Percentiles rank a stretch among this genome's conserved stretches.
These are phyloP conservation scores for Odocoileus hemionus DNA, from an alignment of 2,113 vertebrate species.

Conservation along the genomic window DNA sequence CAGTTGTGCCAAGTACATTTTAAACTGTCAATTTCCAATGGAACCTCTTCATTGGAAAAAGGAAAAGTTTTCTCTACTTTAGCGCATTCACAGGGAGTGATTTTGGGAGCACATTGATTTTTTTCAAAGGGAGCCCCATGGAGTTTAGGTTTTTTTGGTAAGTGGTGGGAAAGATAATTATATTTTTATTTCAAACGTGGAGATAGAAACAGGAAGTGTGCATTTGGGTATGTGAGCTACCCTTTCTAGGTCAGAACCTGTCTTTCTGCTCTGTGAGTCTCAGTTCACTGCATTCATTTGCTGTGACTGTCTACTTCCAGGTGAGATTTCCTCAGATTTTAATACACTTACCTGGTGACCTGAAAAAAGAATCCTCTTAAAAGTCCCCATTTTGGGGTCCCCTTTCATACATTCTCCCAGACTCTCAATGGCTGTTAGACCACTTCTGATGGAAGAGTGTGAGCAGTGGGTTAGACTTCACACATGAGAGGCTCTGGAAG, in stretches of 20 bases:
- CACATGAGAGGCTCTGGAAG: constrained; percentile 33
- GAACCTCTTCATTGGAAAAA: background rate
- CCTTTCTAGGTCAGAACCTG: background rate
- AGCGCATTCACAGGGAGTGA: background rate
- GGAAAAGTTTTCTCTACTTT: background rate
- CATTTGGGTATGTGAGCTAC: background rate
- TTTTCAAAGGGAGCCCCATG: background rate
- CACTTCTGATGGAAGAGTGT: constrained; percentile 1
- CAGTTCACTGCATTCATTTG: background rate
- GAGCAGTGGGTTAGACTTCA: constrained; percentile 22
- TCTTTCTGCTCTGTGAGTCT: background rate
- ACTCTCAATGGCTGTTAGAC: background rate
- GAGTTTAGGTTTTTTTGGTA: background rate
- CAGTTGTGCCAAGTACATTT: background rate
- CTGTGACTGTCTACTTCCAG: background rate
- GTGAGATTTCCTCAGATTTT: background rate
- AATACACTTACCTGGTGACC: background rate
- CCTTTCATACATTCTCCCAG: background rate
- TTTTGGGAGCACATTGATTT: background rate
- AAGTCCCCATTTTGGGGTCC: background rate
- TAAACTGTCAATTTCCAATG: background rate
- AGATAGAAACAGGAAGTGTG: background rate
- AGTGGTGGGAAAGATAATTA: background rate
- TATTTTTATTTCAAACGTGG: background rate
- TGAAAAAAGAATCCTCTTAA: background rate